phyloP scores from a whole-genome alignment of 2,888 invertebrate genomes.

The Metacarcinus magister region DNA sequence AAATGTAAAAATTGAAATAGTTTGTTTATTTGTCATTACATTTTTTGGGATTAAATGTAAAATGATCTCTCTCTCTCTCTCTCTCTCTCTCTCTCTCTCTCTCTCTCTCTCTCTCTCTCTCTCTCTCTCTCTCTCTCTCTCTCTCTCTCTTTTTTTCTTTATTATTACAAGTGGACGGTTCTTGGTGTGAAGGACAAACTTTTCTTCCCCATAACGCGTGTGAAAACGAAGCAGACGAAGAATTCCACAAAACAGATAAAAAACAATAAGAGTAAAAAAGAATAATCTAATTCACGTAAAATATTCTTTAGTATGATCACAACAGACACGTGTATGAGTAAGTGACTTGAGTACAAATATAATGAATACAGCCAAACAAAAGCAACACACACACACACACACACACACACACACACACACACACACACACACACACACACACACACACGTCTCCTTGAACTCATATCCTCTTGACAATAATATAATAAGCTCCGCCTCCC shows the following conservation, averaged over 20 bases:
- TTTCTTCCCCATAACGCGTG: background rate
- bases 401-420: no score
- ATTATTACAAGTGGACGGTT: background rate
- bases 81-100: background rate
- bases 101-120: background rate
- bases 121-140: slow-evolving; percentile 2
- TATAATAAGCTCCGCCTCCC: no score
- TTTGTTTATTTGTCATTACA: background rate
- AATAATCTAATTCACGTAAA: no score
- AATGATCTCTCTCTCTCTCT: background rate
- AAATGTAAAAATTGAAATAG: background rate
- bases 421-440: background rate
- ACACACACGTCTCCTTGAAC: background rate
- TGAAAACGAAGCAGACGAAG: no score
- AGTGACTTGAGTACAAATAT: no score
- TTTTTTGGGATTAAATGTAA: no score
- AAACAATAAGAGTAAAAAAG: no score
- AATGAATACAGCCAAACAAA: no score
- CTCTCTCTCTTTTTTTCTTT: background rate
- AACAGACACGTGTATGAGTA: no score
- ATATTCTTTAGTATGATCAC: no score
- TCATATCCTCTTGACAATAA: no score
- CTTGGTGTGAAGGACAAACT: background rate
- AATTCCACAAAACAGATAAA: no score
- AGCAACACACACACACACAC: background rate